These are phyloP conservation scores for Pycnonotus jocosus DNA, from an alignment of 2,113 vertebrate genomes.

Conservation along the genomic window DNA sequence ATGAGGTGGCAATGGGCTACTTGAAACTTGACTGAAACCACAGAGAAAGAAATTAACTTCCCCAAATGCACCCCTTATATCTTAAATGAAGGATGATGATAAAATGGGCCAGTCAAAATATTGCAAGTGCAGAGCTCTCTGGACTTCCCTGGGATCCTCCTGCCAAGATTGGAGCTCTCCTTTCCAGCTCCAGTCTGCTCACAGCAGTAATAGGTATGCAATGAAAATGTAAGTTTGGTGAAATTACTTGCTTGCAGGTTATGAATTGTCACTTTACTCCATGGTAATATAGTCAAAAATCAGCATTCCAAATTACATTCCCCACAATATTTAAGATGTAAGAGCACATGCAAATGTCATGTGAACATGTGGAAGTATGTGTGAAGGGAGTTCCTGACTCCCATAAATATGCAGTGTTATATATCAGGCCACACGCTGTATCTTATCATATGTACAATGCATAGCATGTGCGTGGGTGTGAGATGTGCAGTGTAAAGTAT, in stretches of 20 bases:
- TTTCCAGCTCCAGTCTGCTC: neutral
- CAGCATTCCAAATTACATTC: neutral
- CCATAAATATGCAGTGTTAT: neutral
- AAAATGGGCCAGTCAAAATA: neutral
- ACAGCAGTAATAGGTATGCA: neutral
- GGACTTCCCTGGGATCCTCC: neutral
- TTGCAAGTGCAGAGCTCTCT: neutral
- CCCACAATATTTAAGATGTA: neutral
- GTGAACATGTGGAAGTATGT: rapidly evolving
- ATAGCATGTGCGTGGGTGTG: neutral
- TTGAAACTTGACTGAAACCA: neutral
- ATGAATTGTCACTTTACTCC: neutral
- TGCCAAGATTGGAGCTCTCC: neutral
- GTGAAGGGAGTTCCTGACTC: neutral
- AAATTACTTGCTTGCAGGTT: neutral
- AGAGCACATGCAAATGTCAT: neutral
- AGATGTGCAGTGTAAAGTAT: neutral
- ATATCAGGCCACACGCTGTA: too few species aligned
- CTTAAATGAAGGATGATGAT: neutral
- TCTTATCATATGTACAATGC: rapidly evolving
- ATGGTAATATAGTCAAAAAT: neutral
- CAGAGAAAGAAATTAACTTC: neutral
- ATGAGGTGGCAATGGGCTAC: neutral
- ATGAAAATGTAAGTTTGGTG: neutral
- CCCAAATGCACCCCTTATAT: neutral